These are phyloP conservation scores for Cyprinodon variegatus DNA, from an alignment of 2,113 vertebrate genomes.

Conservation along the genomic window DNA sequence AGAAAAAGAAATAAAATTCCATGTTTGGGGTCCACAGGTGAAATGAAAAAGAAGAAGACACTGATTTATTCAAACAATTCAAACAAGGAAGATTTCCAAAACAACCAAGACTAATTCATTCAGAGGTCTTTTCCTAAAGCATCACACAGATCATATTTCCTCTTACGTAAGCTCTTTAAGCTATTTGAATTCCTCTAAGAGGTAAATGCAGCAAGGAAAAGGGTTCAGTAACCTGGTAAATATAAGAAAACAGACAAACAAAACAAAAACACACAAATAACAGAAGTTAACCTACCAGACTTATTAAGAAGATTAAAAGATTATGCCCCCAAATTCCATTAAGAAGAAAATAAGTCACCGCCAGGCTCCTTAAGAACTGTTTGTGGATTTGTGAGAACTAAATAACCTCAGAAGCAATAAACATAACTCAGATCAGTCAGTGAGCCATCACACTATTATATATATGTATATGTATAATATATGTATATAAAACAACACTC, in stretches of 20 bases:
- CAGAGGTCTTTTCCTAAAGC: background rate
- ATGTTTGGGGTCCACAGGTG: background rate
- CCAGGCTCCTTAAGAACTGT: slow-evolving; percentile 23
- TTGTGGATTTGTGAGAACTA: background rate
- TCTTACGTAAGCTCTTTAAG: background rate
- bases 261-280: slow-evolving; percentile 29
- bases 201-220: slow-evolving; percentile 1
- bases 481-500: too few species aligned
- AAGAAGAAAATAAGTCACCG: slow-evolving; percentile 57
- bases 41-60: background rate
- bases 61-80: too few species aligned
- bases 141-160: background rate
- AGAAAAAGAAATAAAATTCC: background rate
- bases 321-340: slow-evolving; percentile 64
- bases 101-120: background rate
- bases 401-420: background rate
- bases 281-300: slow-evolving; percentile 59
- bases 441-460: background rate
- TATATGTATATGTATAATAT: background rate
- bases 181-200: background rate
- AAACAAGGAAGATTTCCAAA: too few species aligned
- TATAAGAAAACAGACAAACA: slow-evolving; percentile 27
- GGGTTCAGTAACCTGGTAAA: slow-evolving; percentile 9
- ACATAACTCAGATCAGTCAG: background rate
- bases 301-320: slow-evolving; percentile 78